A percentile compares a stretch with the other conserved stretches of the same genome.
These are phyloP conservation scores for Holothuria glaberrima DNA, from an alignment of 35 echinoderm and acorn worm genomes.

Conservation along the genomic window DNA sequence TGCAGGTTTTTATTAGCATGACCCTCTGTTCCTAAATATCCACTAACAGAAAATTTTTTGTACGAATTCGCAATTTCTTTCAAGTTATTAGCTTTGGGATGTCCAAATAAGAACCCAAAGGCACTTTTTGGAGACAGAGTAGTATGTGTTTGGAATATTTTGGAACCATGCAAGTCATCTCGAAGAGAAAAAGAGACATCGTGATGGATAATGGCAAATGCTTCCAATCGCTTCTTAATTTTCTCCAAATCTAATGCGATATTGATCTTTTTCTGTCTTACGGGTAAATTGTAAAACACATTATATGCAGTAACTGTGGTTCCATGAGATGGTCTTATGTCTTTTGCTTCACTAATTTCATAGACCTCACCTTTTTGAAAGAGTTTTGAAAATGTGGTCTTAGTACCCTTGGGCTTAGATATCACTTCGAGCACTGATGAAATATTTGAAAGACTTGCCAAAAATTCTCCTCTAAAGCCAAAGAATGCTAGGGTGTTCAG, in stretches of 20 bases:
- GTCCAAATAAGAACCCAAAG: conserved; percentile 84
- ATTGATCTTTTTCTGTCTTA: conserved; percentile 70
- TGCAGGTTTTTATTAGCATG: conserved; percentile 83
- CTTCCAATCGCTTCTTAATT: conserved; percentile 61
- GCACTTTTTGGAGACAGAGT: conserved; percentile 64
- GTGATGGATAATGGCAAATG: conserved; percentile 81
- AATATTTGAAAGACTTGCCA: conserved; percentile 84
- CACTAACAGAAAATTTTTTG: conserved; percentile 58
- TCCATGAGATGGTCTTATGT: conserved; percentile 74
- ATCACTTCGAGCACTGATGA: conserved; percentile 89
- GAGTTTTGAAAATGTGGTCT: conserved; percentile 72
- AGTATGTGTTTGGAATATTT: conserved; percentile 83
- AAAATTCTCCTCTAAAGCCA: conserved; percentile 95
- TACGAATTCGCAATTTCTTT: conserved; percentile 59
- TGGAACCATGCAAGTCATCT: conserved; percentile 80
- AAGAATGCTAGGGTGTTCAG: conserved; percentile 68
- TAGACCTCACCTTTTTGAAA: conserved; percentile 70
- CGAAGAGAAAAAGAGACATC: conserved; percentile 85
- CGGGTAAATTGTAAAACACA: conserved; percentile 89
- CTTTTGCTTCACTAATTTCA: conserved; percentile 64
- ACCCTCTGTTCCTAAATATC: conserved; percentile 79
- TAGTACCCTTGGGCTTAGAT: conserved; percentile 57
- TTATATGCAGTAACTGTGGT: conserved; percentile 91
- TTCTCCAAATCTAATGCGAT: conserved; percentile 71
- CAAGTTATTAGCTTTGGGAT: conserved; percentile 53